These are phyloP conservation scores for Haemorhous mexicanus DNA, from an alignment of 2,113 vertebrate species.

Conservation along the genomic window DNA sequence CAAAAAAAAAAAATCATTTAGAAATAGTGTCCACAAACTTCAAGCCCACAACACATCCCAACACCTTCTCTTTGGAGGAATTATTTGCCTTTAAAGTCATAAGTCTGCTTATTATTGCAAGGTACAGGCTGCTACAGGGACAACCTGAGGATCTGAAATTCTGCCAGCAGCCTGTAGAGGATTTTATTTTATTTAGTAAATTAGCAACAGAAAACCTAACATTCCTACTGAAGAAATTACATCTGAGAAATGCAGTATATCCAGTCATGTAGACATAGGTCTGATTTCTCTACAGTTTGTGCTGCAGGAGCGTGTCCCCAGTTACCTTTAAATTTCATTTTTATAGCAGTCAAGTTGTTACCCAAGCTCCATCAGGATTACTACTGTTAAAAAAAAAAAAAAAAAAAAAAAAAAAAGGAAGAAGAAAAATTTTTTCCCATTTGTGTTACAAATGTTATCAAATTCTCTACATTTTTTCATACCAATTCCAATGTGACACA, in stretches of 20 bases:
- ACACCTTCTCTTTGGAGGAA: not conserved
- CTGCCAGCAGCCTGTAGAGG: not conserved
- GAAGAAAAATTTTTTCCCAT: not conserved
- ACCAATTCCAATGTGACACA: not conserved
- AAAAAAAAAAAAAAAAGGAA: not conserved
- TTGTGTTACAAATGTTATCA: not conserved
- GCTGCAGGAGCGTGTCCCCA: accelerated
- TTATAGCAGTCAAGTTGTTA: not conserved
- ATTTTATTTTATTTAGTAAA: not conserved
- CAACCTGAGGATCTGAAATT: not conserved
- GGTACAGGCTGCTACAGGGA: not conserved
- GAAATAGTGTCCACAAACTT: not conserved
- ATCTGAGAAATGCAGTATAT: not conserved
- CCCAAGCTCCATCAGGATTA: not conserved
- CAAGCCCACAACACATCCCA: not conserved
- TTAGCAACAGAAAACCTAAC: not conserved
- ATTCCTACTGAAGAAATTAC: not conserved
- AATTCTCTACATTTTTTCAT: not conserved
- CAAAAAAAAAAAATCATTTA: not conserved
- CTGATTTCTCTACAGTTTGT: not conserved
- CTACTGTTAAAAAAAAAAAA: not conserved
- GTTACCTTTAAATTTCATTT: not conserved
- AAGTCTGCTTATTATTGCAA: not conserved
- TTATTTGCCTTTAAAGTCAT: not conserved
- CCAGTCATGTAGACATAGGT: not conserved